These are phyloP conservation scores for Drosophila santomea DNA, from an alignment of 1,140 invertebrate species.

Conservation along the genomic window DNA sequence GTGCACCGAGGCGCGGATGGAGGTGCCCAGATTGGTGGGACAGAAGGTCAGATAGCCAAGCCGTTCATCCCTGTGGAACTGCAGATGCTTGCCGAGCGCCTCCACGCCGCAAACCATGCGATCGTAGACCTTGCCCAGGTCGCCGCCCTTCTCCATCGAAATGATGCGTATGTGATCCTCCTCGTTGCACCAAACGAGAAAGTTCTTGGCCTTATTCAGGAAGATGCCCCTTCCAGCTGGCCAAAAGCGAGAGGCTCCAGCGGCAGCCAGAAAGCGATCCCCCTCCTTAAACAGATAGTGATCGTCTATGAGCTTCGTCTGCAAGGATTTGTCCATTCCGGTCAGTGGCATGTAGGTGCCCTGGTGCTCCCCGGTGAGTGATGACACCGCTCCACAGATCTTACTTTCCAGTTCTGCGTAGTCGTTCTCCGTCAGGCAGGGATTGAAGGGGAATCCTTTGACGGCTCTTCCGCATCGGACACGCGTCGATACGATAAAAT, in stretches of 20 bases:
- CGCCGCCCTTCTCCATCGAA: conserved; percentile 98
- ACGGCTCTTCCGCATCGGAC: conserved; percentile 96
- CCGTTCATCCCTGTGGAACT: conserved; percentile 95
- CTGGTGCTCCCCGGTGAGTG: conserved; percentile 92
- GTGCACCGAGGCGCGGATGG: conserved; percentile 98
- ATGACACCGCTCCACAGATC: conserved; percentile 90
- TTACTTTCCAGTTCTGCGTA: conserved; percentile 96
- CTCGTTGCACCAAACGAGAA: conserved; percentile 98
- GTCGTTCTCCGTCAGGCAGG: conserved; percentile 94
- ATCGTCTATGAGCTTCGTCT: conserved; percentile 96
- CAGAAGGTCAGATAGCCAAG: conserved; percentile 99
- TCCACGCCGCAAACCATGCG: conserved; percentile 95
- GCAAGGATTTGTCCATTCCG: conserved; percentile 95
- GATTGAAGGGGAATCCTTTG: conserved; percentile 97
- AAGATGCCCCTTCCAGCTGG: conserved; percentile 97
- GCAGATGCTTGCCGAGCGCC: conserved; percentile 94
- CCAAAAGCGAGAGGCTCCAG: conserved; percentile 96
- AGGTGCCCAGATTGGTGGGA: conserved; percentile 98
- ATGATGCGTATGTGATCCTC: conserved; percentile 98
- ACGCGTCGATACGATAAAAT: conserved; percentile 96
- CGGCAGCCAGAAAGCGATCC: conserved; percentile 90
- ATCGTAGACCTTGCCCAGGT: conserved; percentile 94
- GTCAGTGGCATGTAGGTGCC: conserved; percentile 97
- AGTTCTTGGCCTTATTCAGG: conserved; percentile 97
- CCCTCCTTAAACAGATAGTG: conserved; percentile 98